Conservation (phyloP, 2,113 vertebrate species). For the Leuciscus idus region DNA sequence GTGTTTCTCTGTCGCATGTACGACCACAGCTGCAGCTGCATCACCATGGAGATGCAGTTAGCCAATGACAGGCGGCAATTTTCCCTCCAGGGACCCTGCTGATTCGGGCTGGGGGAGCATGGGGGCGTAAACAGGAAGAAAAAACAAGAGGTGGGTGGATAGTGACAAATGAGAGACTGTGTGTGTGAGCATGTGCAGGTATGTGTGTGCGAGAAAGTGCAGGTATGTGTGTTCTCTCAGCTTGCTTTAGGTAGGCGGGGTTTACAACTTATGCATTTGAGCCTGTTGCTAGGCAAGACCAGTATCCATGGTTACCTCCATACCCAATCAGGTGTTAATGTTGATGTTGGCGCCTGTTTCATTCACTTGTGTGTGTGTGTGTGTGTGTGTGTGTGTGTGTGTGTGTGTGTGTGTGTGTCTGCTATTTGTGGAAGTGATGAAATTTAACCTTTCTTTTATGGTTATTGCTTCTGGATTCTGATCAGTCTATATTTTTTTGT, state of each 20-base stretch:
- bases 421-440: background rate
- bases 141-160: conserved; percentile 29
- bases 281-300: conserved; percentile 54
- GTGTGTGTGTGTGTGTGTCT: no score
- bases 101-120: conserved; percentile 31
- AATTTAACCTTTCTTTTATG: background rate
- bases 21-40: conserved; percentile 52
- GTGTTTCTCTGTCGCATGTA: conserved; percentile 22
- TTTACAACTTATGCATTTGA: conserved; percentile 34
- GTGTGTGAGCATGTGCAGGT: conserved; percentile 20
- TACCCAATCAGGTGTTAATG: conserved; percentile 37
- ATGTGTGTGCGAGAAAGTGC: conserved; percentile 29
- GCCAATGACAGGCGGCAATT: conserved; percentile 57
- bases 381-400: background rate
- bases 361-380: background rate
- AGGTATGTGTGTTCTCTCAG: conserved; percentile 7
- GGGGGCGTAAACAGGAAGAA: conserved; percentile 35
- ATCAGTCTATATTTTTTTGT: background rate
- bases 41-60: conserved; percentile 56
- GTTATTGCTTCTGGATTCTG: background rate
- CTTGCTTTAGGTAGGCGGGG: conserved; percentile 10
- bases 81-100: conserved; percentile 52
- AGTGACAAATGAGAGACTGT: conserved; percentile 22
- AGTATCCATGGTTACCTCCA: conserved; percentile 32
- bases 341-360: conserved; percentile 30